phyloP scores from a whole-genome alignment of 2,888 invertebrate genomes.

The Sminthurinus aureus region DNA sequence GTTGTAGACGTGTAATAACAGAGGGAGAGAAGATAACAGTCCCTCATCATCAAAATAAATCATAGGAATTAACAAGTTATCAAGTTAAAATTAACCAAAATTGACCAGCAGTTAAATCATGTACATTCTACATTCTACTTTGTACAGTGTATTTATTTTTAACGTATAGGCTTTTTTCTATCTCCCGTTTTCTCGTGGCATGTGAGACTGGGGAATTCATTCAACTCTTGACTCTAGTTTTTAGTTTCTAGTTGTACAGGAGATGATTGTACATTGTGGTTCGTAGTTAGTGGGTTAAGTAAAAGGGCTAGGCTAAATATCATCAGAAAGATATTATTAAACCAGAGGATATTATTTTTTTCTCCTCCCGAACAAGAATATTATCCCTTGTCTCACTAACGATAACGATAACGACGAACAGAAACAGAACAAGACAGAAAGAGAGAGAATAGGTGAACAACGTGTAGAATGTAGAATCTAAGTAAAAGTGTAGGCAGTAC shows the following conservation, averaged over 20 bases:
- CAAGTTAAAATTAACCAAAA: background rate
- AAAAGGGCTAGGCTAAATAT: no score
- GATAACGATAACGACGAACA: no score
- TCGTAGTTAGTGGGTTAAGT: no score
- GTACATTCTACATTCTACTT: background rate
- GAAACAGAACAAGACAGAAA: constrained; percentile 22
- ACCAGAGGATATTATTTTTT: no score
- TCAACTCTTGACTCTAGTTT: no score
- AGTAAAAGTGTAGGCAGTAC: constrained; percentile 47
- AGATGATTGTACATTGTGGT: no score
- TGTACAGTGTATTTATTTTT: background rate
- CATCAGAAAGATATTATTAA: no score
- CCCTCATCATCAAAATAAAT: background rate
- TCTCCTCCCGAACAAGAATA: no score
- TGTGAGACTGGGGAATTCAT: background rate
- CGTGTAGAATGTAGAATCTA: no score
- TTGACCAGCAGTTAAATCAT: background rate
- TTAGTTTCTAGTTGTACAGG: no score
- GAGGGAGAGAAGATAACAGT: background rate
- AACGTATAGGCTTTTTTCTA: background rate
- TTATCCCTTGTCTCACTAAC: no score
- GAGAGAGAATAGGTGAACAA: constrained; percentile 17
- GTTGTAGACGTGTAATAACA: no score
- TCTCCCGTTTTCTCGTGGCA: background rate
- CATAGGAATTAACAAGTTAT: background rate